A percentile compares a stretch with the other conserved stretches of the same genome.
These are phyloP conservation scores for Pipistrellus nathusii DNA, from an alignment of 2,797 vertebrate species.

Conservation along the genomic window DNA sequence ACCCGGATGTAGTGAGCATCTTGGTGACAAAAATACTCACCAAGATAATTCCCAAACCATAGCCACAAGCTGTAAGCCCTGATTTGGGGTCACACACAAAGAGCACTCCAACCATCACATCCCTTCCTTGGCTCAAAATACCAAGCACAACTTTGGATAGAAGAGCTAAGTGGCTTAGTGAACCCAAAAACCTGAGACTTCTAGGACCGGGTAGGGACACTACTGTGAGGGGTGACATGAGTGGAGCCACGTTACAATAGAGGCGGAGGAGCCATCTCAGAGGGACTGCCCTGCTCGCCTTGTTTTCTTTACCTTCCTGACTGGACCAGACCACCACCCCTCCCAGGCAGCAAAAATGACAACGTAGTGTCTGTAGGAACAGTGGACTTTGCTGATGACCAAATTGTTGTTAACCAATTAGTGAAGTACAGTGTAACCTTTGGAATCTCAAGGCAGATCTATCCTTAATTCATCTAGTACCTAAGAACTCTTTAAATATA, in stretches of 20 bases:
- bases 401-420: not conserved
- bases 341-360: not conserved
- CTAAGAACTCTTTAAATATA: too few relatives aligned
- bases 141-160: rapidly evolving
- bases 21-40: not conserved
- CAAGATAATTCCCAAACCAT: not conserved
- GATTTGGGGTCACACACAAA: not conserved
- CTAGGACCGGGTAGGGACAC: not conserved
- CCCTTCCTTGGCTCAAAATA: not conserved
- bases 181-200: not conserved
- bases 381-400: not conserved
- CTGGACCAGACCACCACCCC: not conserved
- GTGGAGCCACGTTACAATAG: not conserved
- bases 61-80: not conserved
- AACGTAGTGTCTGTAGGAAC: not conserved
- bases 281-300: not conserved
- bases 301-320: not conserved
- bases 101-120: not conserved
- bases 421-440: not conserved
- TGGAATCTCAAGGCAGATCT: not conserved
- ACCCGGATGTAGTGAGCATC: not conserved
- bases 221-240: not conserved
- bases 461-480: not conserved
- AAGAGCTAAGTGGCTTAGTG: not conserved
- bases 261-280: not conserved